A percentile compares a stretch with the other conserved stretches of the same genome.
These are phyloP conservation scores for Tanypteryx hageni DNA, from an alignment of 2,888 invertebrate species.

Conservation along the genomic window DNA sequence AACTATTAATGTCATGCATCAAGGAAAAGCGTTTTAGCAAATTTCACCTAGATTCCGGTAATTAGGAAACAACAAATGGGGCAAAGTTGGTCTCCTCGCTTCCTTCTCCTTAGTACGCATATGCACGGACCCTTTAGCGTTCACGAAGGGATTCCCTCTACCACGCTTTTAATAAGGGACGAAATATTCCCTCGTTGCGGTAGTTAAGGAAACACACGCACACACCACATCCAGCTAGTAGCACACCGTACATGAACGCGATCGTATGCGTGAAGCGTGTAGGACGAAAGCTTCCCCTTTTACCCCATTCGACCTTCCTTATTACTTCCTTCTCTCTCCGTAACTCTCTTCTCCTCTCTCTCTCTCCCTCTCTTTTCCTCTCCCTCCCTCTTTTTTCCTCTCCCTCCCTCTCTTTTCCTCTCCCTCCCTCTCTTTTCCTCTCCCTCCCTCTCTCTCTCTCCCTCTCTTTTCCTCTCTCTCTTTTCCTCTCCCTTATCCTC, in stretches of 20 bases:
- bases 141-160: not conserved
- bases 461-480: slow-evolving; percentile 42
- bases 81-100: not conserved
- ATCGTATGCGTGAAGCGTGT: slow-evolving; percentile 60
- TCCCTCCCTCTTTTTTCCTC: slow-evolving; percentile 57
- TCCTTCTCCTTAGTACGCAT: not conserved
- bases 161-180: not conserved
- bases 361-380: slow-evolving; percentile 66
- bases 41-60: no score
- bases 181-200: slow-evolving; percentile 32
- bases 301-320: no score
- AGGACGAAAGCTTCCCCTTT: slow-evolving; percentile 40
- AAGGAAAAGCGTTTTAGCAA: no score
- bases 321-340: slow-evolving; percentile 65
- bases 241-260: not conserved
- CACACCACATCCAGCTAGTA: not conserved
- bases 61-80: not conserved
- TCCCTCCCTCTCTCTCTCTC: slow-evolving; percentile 67
- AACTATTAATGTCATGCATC: no score
- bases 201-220: not conserved
- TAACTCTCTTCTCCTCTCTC: slow-evolving; percentile 66
- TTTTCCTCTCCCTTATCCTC: slow-evolving; percentile 65
- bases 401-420: no score
- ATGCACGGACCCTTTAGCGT: not conserved
- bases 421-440: no score